Evolutionary conservation across 2,113 vertebrate genomes (phyloP), one percentile per base, ranked within the genome.

Genomic region (Dicaeum eximium): DNA sequence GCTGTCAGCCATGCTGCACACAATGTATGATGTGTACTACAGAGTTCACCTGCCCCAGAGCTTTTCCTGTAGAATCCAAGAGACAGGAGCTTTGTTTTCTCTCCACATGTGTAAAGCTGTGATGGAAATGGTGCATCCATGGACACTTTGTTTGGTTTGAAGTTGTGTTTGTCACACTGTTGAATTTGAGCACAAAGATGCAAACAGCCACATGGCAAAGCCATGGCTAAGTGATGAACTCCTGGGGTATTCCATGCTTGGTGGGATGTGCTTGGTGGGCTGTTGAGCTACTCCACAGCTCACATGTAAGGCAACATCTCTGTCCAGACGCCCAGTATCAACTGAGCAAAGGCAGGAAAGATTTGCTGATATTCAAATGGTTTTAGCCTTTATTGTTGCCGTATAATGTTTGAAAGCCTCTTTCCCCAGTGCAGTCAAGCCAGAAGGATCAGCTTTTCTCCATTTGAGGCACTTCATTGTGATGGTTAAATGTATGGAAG

Each of bases 1-100:
- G 27, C 53, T 61, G 23, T 25, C 4, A 4, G 60, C 61, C 24
- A 4, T 45, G 47, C 77, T 74, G 50, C 64, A 28, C 8, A 2
- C 19, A 30, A 2, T 4, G 11, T 10, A 10, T 11, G 22, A 6
- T 2, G 1, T 24, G 15, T 27, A 16, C 37, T 33, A 1, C 45
- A 62, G 31, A 22, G 13, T 37, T 81, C 42, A 14, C 33, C 61
- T 75, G 58, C 3, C 61, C 31, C 17, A n/a, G 37, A 16, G 35
- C 13, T 72, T 56, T 24, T 30, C 25, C 9, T 44, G 33, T 35
- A 56, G 33, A 42, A 60, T 20, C 2, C 1, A 62, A 58, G 57
- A 47, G 31, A 12, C 15, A 13, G 25, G 44, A 72, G n/a, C 9
- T 31, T 56, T 37, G 10, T n/a, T 82, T 71, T 70, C 37, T 64